Evolutionary conservation across 1,140 invertebrate genomes (phyloP), one percentile per base, ranked within the genome.

Genomic region (Idris sp.): DNA sequence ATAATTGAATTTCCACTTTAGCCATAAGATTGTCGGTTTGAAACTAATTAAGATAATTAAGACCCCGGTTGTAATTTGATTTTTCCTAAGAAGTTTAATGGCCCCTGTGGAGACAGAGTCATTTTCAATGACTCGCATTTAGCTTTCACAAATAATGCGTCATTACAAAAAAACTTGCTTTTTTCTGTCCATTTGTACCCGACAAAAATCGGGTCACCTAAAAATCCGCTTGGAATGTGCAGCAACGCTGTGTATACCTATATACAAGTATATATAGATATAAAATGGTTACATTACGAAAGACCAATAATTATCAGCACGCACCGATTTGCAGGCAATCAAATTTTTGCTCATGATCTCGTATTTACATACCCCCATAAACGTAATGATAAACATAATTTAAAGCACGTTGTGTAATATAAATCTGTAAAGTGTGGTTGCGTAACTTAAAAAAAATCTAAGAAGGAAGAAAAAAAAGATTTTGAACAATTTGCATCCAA

Each of bases 311-410:
- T 73, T 64, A 73, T 22, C 43, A 22, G 41, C 59, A 65, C 51
- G 68, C 58, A 54, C 46, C n/a, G n/a, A n/a, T 25, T 49, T 62
- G 15, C 58, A 11, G 31, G 58, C 68, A 22, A 72, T 58, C 51
- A 46, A 62, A 56, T 53, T 62, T 62, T 62, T 41, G 41, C 19
- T 28, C n/a, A 8, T 18, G 59, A 64, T 64, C 33, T 11, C 43
- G 25, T 65, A 64, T 51, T 73, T 65, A 59, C 58, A 73, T 30
- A 59, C 46, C 40, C n/a, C 44, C 44, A 46, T 73, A 65, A 65
- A 64, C 41, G 49, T 73, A 58, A 73, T 65, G 69, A 53, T 73
- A 64, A 73, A 73, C 44, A 40, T 73, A 65, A 65, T 73, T 73
- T 65, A 73, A 31, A 25, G 11, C 31, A 2, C 28, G 36, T 72